Percentiles rank a stretch among this genome's conserved stretches.
phyloP scores from a whole-genome alignment of 2,888 invertebrate species.

The Phyto melanocephala region DNA sequence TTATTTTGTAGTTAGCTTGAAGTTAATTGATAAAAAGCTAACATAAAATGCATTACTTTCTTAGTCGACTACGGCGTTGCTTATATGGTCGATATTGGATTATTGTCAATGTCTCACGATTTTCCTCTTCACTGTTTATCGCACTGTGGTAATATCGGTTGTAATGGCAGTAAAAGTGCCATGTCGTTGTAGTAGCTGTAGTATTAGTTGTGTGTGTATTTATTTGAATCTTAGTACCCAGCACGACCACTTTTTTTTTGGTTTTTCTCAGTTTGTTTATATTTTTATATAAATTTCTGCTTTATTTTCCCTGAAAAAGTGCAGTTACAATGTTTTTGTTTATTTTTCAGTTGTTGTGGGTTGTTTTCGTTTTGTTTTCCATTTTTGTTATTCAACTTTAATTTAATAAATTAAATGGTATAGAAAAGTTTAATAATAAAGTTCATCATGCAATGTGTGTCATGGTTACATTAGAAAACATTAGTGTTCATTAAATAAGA shows the following conservation, averaged over 20 bases:
- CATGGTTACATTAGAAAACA: slow-evolving; percentile 2
- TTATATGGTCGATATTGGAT: too few relatives aligned
- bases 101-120: too few relatives aligned
- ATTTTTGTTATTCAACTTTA: slow-evolving; percentile 12
- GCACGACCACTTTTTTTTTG: neutral
- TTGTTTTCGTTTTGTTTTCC: neutral
- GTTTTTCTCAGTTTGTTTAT: neutral
- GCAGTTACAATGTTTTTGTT: neutral
- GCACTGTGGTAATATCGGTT: neutral
- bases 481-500: neutral
- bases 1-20: too few relatives aligned
- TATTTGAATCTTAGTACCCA: neutral
- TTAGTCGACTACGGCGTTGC: too few relatives aligned
- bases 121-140: neutral
- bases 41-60: too few relatives aligned
- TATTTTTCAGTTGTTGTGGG: neutral
- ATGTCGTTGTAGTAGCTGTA: neutral
- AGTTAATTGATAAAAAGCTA: too few relatives aligned
- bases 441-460: slow-evolving; percentile 2
- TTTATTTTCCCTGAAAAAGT: neutral
- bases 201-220: neutral
- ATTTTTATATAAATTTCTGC: neutral
- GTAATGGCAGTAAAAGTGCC: neutral
- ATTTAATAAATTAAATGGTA: slow-evolving; percentile 5
- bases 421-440: slow-evolving; percentile 24